Conservation (phyloP, 2,113 vertebrate genomes). For the Asarcornis scutulata region DNA sequence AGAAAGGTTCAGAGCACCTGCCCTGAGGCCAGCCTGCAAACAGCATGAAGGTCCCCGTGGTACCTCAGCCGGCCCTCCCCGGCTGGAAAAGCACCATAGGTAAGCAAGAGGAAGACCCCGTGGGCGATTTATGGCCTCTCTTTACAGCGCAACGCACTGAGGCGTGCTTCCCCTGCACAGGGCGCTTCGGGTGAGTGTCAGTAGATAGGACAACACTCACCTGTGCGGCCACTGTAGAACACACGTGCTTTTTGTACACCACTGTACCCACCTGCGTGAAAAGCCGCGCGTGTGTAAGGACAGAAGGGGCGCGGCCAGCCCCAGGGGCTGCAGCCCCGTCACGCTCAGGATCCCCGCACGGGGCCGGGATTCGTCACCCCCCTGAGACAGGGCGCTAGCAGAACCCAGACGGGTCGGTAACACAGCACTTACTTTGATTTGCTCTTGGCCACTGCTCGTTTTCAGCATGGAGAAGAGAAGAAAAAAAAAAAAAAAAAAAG, state of each 20-base stretch:
- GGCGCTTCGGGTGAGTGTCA: fast-evolving
- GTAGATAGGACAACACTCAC: background rate
- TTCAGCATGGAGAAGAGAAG: background rate
- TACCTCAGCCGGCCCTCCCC: background rate
- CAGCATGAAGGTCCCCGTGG: fast-evolving
- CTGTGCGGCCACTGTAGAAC: background rate
- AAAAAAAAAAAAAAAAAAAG: background rate
- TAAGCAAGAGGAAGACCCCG: background rate
- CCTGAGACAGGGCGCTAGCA: background rate
- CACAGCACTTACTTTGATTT: slow-evolving; percentile 82
- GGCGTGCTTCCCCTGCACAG: background rate
- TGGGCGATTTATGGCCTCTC: background rate
- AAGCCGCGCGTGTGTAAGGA: background rate
- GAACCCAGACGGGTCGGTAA: background rate
- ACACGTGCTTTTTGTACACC: background rate
- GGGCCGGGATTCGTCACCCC: background rate
- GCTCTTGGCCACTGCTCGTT: slow-evolving; percentile 76
- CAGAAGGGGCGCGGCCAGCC: background rate
- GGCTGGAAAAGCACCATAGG: background rate
- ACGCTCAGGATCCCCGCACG: background rate
- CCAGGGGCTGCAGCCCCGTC: background rate
- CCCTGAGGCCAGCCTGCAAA: background rate
- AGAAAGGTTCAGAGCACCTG: background rate
- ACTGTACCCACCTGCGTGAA: background rate
- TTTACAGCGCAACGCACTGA: background rate